Percentiles rank a stretch among this genome's conserved stretches.
These are phyloP conservation scores for Oopsacas minuta DNA, from an alignment of 37 sponge, comb jelly and placozoan genomes.

Conservation along the genomic window DNA sequence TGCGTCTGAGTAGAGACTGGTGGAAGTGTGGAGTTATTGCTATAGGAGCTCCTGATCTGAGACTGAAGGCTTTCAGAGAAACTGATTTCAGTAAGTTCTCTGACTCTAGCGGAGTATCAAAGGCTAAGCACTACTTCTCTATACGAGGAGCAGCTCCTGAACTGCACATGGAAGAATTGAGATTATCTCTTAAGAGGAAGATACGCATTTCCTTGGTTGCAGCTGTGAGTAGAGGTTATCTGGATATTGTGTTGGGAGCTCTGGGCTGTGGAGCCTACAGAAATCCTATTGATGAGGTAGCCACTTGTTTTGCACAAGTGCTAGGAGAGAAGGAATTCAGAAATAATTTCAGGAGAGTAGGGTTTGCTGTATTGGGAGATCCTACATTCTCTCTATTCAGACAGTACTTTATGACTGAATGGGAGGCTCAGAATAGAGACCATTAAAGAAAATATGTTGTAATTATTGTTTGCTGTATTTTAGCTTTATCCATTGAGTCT, in stretches of 20 bases:
- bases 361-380: neutral
- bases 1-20: neutral
- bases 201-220: neutral
- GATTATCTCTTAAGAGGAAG: neutral
- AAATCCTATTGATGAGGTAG: neutral
- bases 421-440: too few species aligned
- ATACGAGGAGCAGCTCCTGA: neutral
- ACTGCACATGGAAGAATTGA: neutral
- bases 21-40: neutral
- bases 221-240: neutral
- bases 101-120: neutral
- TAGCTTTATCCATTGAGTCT: too few species aligned
- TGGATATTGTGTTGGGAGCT: neutral
- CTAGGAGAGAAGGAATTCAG: neutral
- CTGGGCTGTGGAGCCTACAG: neutral
- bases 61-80: neutral
- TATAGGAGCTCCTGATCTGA: neutral
- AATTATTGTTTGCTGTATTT: too few species aligned
- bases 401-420: neutral
- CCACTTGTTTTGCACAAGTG: neutral
- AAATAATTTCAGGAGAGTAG: neutral
- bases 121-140: neutral
- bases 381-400: neutral
- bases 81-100: neutral
- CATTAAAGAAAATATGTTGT: too few species aligned